Evolutionary conservation across 2,113 vertebrate species (phyloP).

Genomic region (Erpornis zantholeuca): DNA sequence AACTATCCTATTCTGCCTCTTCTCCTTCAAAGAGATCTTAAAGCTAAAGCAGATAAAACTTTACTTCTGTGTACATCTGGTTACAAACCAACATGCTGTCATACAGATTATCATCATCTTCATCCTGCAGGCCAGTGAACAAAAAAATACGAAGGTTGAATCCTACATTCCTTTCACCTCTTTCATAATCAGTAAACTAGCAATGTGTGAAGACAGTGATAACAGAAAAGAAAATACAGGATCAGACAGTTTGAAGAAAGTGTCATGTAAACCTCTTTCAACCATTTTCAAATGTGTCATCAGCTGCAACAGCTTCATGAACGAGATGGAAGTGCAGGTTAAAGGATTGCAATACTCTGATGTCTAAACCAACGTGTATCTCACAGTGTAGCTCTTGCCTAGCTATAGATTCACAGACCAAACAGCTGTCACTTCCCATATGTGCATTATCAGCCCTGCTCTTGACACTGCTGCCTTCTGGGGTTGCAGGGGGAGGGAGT

Average conservation of each 20-base stretch:
- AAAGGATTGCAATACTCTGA: background rate
- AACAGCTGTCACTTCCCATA: background rate
- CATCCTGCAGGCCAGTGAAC: background rate
- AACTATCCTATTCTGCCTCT: background rate
- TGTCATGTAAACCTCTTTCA: background rate
- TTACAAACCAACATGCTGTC: background rate
- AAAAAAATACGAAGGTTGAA: background rate
- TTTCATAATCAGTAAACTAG: background rate
- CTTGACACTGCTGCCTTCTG: background rate
- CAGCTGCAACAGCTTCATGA: background rate
- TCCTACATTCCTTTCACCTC: background rate
- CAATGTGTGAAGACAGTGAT: background rate
- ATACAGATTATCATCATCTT: background rate
- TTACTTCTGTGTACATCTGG: background rate
- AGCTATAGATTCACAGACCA: background rate
- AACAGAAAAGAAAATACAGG: background rate
- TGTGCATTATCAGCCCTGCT: background rate
- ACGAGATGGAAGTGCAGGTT: accelerated
- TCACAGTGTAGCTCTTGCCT: background rate
- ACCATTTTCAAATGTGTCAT: background rate
- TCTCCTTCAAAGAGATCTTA: background rate
- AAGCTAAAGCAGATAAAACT: background rate
- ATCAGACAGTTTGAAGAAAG: background rate
- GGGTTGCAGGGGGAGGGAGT: background rate
- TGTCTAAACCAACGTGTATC: background rate